These are phyloP conservation scores for Uloborus diversus DNA, from an alignment of 1,140 invertebrate species.

Conservation along the genomic window DNA sequence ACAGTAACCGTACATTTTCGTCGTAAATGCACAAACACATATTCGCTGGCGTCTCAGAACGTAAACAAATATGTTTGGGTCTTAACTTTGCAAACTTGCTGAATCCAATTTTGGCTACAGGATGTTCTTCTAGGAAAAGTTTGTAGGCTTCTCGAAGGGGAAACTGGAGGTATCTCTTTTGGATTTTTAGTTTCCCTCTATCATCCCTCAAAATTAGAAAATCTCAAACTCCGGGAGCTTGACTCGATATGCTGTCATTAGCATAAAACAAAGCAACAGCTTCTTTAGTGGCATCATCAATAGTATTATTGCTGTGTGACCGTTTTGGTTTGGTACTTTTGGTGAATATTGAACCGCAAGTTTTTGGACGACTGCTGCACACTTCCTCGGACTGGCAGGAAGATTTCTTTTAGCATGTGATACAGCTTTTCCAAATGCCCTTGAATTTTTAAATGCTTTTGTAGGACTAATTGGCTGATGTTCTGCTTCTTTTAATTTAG, in stretches of 20 bases:
- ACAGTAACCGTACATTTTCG: background rate
- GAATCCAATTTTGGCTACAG: background rate
- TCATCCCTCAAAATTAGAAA: background rate
- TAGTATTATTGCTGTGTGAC: background rate
- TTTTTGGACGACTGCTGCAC: background rate
- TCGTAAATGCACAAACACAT: background rate
- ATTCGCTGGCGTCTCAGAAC: background rate
- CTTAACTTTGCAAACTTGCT: slow-evolving; percentile 9
- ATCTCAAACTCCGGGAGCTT: slow-evolving; percentile 3
- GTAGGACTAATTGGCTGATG: no score
- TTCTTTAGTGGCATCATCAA: background rate
- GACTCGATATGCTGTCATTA: background rate
- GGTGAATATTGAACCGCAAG: background rate
- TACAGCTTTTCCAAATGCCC: background rate
- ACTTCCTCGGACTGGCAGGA: no score
- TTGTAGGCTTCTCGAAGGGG: background rate
- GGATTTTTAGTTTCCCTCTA: background rate
- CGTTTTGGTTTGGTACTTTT: background rate
- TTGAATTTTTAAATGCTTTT: background rate
- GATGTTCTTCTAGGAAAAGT: background rate
- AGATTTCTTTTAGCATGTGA: background rate
- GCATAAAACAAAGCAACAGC: background rate
- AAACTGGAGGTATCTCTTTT: slow-evolving; percentile 8
- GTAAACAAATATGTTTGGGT: background rate
- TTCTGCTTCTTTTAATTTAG: no score